These are phyloP conservation scores for Myotis davidii DNA, from an alignment of 2,113 vertebrate species.

Conservation along the genomic window DNA sequence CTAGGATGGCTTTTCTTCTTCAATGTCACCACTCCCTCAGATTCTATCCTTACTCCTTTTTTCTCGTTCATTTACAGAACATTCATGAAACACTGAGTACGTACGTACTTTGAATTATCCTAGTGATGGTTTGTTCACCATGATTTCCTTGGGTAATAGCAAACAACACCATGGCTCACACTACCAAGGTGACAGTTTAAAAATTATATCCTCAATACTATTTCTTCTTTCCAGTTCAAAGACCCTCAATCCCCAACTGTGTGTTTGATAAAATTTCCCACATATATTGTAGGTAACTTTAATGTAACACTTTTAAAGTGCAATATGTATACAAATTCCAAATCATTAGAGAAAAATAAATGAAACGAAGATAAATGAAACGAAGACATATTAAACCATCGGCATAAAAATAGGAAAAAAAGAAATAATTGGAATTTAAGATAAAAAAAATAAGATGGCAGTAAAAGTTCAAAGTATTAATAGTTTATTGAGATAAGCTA, in stretches of 20 bases:
- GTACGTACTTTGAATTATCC: neutral
- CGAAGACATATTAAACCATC: too few species aligned
- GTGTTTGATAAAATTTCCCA: conserved; percentile 15
- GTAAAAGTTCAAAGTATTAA: neutral
- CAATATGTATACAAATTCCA: neutral
- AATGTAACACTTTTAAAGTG: conserved; percentile 27
- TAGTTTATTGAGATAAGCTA: conserved; percentile 12
- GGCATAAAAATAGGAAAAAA: neutral
- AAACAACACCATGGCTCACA: neutral
- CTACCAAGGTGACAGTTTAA: neutral
- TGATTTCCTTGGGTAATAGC: neutral
- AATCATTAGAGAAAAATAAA: neutral
- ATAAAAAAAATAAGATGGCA: neutral
- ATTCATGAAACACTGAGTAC: neutral
- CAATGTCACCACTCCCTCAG: neutral
- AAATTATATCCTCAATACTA: conserved; percentile 11
- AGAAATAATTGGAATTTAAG: neutral
- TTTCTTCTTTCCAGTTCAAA: neutral
- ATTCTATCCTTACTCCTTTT: neutral
- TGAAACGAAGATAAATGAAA: neutral
- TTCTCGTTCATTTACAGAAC: neutral
- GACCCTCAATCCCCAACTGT: neutral
- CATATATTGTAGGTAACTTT: neutral
- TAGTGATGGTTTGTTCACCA: neutral
- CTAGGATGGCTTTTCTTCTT: neutral